phyloP scores from a whole-genome alignment of 2,113 vertebrate genomes.

The Paramisgurnus dabryanus region DNA sequence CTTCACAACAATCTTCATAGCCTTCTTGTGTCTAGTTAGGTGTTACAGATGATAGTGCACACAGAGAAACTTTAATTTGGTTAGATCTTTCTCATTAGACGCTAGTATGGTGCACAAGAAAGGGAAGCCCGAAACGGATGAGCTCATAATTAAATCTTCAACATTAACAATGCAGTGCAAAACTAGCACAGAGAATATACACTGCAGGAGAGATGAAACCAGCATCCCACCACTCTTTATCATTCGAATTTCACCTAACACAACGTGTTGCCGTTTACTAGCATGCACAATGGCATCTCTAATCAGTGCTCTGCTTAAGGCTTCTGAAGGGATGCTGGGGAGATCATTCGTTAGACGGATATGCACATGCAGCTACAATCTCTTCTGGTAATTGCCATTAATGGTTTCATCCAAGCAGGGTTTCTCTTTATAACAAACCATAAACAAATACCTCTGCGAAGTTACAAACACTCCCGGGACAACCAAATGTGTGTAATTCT shows the following conservation, averaged over 20 bases:
- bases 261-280: slow-evolving; percentile 25
- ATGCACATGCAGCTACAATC: slow-evolving; percentile 13
- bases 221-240: slow-evolving; percentile 40
- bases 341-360: slow-evolving; percentile 35
- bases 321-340: slow-evolving; percentile 22
- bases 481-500: slow-evolving; percentile 20
- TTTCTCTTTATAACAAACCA: slow-evolving; percentile 29
- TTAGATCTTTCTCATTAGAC: slow-evolving; percentile 32
- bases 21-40: slow-evolving; percentile 3
- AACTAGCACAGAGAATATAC: slow-evolving; percentile 24
- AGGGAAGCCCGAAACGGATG: slow-evolving; percentile 20
- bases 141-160: slow-evolving; percentile 42
- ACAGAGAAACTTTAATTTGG: slow-evolving; percentile 40
- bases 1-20: background rate
- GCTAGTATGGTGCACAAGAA: slow-evolving; percentile 9
- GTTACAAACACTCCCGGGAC: slow-evolving; percentile 6
- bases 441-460: slow-evolving; percentile 28
- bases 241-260: slow-evolving; percentile 42
- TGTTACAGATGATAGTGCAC: slow-evolving; percentile 13
- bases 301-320: slow-evolving; percentile 47
- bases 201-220: slow-evolving; percentile 40
- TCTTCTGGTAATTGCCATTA: slow-evolving; percentile 50
- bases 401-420: slow-evolving; percentile 32
- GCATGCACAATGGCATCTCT: slow-evolving; percentile 25
- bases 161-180: slow-evolving; percentile 33